Evolutionary conservation across 2,888 invertebrate genomes (phyloP), one percentile per base, ranked within the genome.

Genomic region (Cyclophora albipunctata): DNA sequence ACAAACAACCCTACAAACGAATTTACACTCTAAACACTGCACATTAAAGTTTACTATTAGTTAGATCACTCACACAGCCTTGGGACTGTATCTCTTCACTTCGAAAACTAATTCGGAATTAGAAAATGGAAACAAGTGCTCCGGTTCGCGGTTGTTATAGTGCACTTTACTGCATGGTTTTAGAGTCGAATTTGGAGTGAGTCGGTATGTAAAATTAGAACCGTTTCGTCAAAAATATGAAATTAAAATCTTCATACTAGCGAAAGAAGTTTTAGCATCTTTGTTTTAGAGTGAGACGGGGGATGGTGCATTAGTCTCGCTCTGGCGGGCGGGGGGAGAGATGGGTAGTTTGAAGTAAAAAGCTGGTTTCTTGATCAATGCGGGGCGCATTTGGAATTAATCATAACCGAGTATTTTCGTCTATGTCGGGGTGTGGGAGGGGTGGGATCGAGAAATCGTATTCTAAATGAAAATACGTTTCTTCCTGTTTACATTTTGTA

Each of bases 221-320:
- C 87, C 75, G 79, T 87, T 87, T 85, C 84, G 79, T 87, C 87
- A 87, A 87, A 88, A 88, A 88, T 88, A 88, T 87, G 87, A 88
- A 88, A 88, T 88, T 88, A 88, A 88, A 88, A 87, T 88, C 87
- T 88, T 88, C 84, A 87, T 88, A 87, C 87, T 87, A 87, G 85
- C 87, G 84, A 88, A 88, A 88, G 88, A 88, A 88, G 87, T 88
- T 88, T 87, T 86, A 88, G 88, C 88, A 88, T 88, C 88, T 88
- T 88, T 88, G 88, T 88, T 88, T 88, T 88, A 88, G 88, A 88
- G 84, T 63, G 86, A 85, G 88, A 88, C 67, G 70, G 83, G 73
- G 69, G 76, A 76, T 74, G 77, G 67, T 82, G 85, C 85, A 84
- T 87, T 86, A 87, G 88, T 87, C 87, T 80, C 82, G 75, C 83